phyloP scores from a whole-genome alignment of 2,888 invertebrate species.

The Steinernema scapterisci region DNA sequence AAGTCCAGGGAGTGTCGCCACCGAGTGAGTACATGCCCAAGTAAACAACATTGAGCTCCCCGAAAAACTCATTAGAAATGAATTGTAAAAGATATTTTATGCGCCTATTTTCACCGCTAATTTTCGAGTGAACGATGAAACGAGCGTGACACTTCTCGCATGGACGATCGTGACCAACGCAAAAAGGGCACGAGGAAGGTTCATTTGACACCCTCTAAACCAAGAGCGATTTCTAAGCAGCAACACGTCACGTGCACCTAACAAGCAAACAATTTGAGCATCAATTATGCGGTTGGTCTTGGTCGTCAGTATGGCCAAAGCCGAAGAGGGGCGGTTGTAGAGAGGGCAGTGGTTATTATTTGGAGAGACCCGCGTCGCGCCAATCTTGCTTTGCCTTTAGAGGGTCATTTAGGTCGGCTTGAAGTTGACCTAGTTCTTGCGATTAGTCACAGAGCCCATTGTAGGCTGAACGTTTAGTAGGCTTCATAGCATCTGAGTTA shows the following conservation, averaged over 20 bases:
- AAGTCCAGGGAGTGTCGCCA: no score
- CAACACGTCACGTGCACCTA: slow-evolving; percentile 20
- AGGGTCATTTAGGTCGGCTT: background rate
- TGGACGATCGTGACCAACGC: no score
- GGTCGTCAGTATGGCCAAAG: background rate
- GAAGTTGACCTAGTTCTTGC: background rate
- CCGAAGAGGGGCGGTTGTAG: background rate
- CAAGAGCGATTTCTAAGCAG: background rate
- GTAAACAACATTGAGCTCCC: background rate
- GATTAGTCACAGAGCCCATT: no score
- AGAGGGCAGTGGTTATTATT: slow-evolving; percentile 6
- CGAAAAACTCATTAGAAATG: slow-evolving; percentile 10
- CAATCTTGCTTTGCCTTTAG: no score
- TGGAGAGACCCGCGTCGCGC: background rate
- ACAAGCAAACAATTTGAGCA: slow-evolving; percentile 27
- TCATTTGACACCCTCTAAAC: background rate
- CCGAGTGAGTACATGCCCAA: no score
- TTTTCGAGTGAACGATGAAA: background rate
- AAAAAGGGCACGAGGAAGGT: background rate
- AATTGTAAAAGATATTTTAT: slow-evolving; percentile 18
- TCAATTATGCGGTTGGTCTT: slow-evolving; percentile 8
- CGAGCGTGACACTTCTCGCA: background rate
- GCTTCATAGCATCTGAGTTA: no score
- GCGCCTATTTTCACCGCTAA: background rate
- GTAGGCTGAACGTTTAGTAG: no score